phyloP scores from a whole-genome alignment of 2,113 vertebrate genomes.

The Chionodraco myersi region DNA sequence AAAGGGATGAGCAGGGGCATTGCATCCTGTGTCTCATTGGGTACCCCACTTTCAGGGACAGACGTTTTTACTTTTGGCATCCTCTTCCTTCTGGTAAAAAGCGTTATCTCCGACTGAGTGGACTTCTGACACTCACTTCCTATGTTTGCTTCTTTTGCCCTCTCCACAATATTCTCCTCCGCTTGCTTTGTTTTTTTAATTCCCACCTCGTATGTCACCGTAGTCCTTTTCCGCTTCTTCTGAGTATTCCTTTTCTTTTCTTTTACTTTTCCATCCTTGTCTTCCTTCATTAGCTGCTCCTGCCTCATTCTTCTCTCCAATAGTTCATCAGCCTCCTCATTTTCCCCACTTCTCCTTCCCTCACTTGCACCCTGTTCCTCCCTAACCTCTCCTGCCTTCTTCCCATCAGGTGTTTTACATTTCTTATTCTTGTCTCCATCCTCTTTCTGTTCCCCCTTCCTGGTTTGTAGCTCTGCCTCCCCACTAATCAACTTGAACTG shows the following conservation, averaged over 20 bases:
- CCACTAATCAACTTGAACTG: conserved; percentile 39
- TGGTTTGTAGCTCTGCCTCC: neutral
- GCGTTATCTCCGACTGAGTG: neutral
- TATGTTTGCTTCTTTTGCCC: neutral
- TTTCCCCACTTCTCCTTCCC: conserved; percentile 6
- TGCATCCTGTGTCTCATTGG: neutral
- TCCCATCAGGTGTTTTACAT: conserved; percentile 1
- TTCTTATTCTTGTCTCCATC: neutral
- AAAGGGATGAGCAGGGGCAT: too few species aligned
- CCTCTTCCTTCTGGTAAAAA: neutral
- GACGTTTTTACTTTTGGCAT: neutral
- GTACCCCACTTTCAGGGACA: neutral
- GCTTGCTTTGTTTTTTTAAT: conserved; percentile 21
- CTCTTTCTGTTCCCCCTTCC: rapidly evolving
- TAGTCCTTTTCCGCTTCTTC: conserved; percentile 24
- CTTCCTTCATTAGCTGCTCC: conserved; percentile 1
- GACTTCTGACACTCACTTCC: neutral
- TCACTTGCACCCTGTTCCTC: neutral
- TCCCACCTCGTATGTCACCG: neutral
- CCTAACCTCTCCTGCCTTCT: neutral
- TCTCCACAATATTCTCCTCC: neutral
- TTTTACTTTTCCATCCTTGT: neutral
- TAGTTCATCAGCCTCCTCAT: neutral
- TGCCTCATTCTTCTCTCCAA: neutral
- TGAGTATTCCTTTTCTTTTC: neutral